Conservation (phyloP, 2,888 invertebrate species). For the Herminia tarsipennalis region DNA sequence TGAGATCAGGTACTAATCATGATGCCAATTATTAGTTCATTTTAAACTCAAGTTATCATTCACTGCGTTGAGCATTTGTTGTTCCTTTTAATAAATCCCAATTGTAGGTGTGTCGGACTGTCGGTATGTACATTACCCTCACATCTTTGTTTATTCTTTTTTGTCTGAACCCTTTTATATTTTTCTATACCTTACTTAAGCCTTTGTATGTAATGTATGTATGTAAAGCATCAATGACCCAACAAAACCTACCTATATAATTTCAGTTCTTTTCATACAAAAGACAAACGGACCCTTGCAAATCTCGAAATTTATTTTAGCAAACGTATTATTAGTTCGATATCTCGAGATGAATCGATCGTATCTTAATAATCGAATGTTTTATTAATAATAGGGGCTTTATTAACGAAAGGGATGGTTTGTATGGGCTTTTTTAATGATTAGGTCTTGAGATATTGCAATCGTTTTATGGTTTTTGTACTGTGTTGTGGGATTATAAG, state of each 20-base stretch:
- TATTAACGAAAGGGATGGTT: slow-evolving; percentile 41
- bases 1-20: too few relatives aligned
- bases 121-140: not conserved
- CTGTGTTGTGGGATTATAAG: not conserved
- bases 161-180: not conserved
- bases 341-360: slow-evolving; percentile 48
- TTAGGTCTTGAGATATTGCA: not conserved
- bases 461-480: not conserved
- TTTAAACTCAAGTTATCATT: too few relatives aligned
- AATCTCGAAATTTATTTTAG: slow-evolving; percentile 59
- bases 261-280: slow-evolving; percentile 23
- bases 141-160: not conserved
- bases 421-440: not conserved
- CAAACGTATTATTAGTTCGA: slow-evolving; percentile 61
- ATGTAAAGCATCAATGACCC: slow-evolving; percentile 27
- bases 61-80: too few relatives aligned
- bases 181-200: not conserved
- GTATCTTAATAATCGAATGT: slow-evolving; percentile 54
- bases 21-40: too few relatives aligned
- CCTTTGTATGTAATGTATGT: slow-evolving; percentile 11
- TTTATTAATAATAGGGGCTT: slow-evolving; percentile 59
- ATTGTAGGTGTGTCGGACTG: too few relatives aligned
- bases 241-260: too few relatives aligned
- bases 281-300: slow-evolving; percentile 46
- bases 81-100: too few relatives aligned